Evolutionary conservation across 2,113 vertebrate species (phyloP).

Genomic region (Pitta sordida): DNA sequence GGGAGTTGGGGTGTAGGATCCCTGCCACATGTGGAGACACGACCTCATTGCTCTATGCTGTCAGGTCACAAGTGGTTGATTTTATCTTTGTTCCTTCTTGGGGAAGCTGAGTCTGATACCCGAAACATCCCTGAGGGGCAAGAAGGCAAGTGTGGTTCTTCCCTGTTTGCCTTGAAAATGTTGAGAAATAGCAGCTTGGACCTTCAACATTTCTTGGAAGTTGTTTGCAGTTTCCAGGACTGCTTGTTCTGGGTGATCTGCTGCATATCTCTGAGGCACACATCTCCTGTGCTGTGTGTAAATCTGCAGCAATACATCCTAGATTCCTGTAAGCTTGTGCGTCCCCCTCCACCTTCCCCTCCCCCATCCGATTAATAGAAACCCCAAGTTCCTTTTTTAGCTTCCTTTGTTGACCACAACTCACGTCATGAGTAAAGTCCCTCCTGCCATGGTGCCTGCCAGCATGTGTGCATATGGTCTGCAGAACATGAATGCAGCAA

Average conservation of each 20-base stretch:
- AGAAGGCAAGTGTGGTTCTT: not conserved
- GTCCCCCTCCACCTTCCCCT: not conserved
- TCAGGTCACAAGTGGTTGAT: not conserved
- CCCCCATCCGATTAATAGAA: conserved; percentile 20
- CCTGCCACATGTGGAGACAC: not conserved
- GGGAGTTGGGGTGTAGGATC: not conserved
- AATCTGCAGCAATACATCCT: conserved; percentile 54
- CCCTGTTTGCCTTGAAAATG: not conserved
- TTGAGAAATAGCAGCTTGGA: not conserved
- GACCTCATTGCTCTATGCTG: not conserved
- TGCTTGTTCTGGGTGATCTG: not conserved
- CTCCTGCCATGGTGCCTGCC: conserved; percentile 15
- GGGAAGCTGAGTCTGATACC: fast-evolving
- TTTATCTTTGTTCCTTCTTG: not conserved
- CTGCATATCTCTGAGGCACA: not conserved
- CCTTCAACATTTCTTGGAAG: conserved; percentile 35
- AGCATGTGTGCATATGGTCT: conserved; percentile 33
- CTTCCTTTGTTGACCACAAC: conserved; percentile 63
- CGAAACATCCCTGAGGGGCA: not conserved
- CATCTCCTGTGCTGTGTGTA: conserved; percentile 20
- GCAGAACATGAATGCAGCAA: conserved; percentile 42
- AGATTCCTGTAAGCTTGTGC: conserved; percentile 53
- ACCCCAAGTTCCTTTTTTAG: conserved; percentile 48
- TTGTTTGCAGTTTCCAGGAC: conserved; percentile 16
- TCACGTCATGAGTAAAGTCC: conserved; percentile 38